These are phyloP conservation scores for Cataglyphis altisquamis DNA, from an alignment of 2,888 invertebrate genomes.

Conservation along the genomic window DNA sequence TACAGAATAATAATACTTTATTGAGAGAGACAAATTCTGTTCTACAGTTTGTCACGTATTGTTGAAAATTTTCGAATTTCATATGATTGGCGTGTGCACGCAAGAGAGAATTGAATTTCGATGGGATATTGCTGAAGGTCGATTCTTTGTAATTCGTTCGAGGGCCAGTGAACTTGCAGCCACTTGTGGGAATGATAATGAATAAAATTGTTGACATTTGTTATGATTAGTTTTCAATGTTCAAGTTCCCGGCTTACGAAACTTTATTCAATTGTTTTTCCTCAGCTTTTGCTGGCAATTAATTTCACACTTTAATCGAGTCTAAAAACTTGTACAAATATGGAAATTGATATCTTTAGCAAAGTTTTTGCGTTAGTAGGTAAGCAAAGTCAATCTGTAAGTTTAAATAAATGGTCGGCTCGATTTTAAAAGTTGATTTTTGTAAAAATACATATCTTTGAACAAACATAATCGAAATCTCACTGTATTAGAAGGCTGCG, in stretches of 20 bases:
- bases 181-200: conserved; percentile 28
- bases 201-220: conserved; percentile 3
- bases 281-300: neutral
- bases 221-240: neutral
- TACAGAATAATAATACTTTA: neutral
- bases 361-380: neutral
- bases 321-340: neutral
- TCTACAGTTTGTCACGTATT: conserved; percentile 57
- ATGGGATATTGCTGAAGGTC: neutral
- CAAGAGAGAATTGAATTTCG: neutral
- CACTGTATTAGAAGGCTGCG: neutral
- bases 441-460: neutral
- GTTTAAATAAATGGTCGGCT: too few relatives aligned
- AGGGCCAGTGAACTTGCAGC: conserved; percentile 11
- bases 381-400: neutral
- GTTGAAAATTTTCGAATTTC: conserved; percentile 57
- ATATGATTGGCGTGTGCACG: neutral
- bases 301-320: too few relatives aligned
- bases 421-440: neutral
- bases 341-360: neutral
- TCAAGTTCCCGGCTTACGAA: neutral
- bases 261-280: neutral
- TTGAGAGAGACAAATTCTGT: conserved; percentile 21
- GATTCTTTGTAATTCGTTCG: conserved; percentile 42
- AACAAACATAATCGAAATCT: neutral